Conservation (phyloP, 2,113 vertebrate species). For the Panthera uncia region DNA sequence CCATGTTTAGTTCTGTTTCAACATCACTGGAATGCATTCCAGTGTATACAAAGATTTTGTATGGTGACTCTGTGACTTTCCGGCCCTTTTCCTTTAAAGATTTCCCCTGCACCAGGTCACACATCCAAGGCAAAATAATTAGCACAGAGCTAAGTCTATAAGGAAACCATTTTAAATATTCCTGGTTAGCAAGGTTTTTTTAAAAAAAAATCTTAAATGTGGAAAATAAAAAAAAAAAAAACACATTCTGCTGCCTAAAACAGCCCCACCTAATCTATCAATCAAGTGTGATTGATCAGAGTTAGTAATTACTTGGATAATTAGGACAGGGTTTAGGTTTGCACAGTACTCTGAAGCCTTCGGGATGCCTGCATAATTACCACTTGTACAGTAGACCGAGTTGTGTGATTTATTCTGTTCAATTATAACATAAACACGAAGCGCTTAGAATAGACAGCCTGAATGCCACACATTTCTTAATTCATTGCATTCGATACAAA, state of each 20-base stretch:
- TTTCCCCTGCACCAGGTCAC: not conserved
- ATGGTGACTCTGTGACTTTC: constrained; percentile 23
- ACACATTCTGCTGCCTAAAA: constrained; percentile 80
- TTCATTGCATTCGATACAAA: constrained; percentile 71
- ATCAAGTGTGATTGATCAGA: constrained; percentile 84
- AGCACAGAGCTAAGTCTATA: constrained; percentile 69
- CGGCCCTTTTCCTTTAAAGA: constrained; percentile 67
- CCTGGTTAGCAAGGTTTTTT: constrained; percentile 74
- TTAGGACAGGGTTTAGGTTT: constrained; percentile 81
- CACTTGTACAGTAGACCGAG: constrained; percentile 76
- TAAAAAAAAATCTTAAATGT: constrained; percentile 42
- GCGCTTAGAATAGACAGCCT: constrained; percentile 54
- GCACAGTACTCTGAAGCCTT: constrained; percentile 74
- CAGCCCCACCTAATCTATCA: constrained; percentile 81
- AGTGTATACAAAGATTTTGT: constrained; percentile 52
- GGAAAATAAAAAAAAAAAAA: constrained; percentile 74
- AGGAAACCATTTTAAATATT: constrained; percentile 81
- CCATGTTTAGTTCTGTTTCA: constrained; percentile 76
- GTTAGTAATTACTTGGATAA: constrained; percentile 83
- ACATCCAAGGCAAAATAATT: constrained; percentile 74
- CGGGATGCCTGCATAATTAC: constrained; percentile 80
- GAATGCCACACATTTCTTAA: constrained; percentile 75
- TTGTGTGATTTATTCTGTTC: constrained; percentile 83
- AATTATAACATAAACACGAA: constrained; percentile 71
- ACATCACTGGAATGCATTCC: constrained; percentile 63